phyloP scores from a whole-genome alignment of 35 echinoderm and acorn worm genomes.

The Anneissia japonica region DNA sequence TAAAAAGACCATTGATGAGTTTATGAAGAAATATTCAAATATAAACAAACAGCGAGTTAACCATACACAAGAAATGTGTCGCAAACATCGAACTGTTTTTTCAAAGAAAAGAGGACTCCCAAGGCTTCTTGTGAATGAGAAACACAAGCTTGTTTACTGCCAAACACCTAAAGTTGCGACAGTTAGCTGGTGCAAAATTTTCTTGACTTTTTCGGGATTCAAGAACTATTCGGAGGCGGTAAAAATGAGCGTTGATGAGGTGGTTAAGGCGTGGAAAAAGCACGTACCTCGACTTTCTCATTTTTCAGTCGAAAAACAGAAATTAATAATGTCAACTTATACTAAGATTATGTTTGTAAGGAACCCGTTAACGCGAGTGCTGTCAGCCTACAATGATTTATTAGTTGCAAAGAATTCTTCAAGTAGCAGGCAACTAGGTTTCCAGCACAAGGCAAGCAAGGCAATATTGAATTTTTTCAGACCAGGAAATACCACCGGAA shows the following conservation, averaged over 20 bases:
- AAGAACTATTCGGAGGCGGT: background rate
- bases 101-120: background rate
- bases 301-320: background rate
- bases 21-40: background rate
- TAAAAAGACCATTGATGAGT: background rate
- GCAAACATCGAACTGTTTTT: background rate
- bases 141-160: slow-evolving; percentile 56
- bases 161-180: slow-evolving; percentile 49
- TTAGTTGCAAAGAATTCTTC: background rate
- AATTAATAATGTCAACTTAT: slow-evolving; percentile 35
- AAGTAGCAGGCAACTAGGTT: background rate
- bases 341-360: slow-evolving; percentile 49
- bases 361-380: slow-evolving; percentile 53
- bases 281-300: background rate
- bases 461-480: background rate
- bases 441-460: background rate
- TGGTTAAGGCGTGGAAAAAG: background rate
- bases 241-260: background rate
- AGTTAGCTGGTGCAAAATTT: slow-evolving; percentile 47
- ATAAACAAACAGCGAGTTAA: background rate
- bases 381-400: slow-evolving; percentile 65
- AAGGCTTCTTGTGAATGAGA: slow-evolving; percentile 20
- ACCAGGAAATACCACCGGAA: background rate
- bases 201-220: slow-evolving; percentile 22
- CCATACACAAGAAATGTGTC: background rate